These are phyloP conservation scores for Drosophila pallidifrons DNA, from an alignment of 1,140 invertebrate species.

Conservation along the genomic window DNA sequence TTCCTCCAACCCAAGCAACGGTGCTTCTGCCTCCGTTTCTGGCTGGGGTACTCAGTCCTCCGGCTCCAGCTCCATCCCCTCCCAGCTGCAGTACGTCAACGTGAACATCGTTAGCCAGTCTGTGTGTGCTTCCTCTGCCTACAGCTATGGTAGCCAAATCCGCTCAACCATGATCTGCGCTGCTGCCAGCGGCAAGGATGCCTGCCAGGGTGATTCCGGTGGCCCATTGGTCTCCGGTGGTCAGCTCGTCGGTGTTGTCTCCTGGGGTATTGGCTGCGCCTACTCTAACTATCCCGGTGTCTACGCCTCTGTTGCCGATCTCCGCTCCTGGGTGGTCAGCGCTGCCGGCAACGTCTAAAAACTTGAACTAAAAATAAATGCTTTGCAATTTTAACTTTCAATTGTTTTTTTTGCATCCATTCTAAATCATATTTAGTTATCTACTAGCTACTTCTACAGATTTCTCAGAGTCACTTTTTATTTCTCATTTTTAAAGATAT, in stretches of 20 bases:
- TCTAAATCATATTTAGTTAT: too few species aligned
- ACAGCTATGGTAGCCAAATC: slow-evolving; percentile 53
- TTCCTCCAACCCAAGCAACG: slow-evolving; percentile 48
- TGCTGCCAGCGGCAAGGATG: slow-evolving; percentile 61
- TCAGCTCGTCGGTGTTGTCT: slow-evolving; percentile 86
- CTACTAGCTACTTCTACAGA: too few species aligned
- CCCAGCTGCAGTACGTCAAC: slow-evolving; percentile 56
- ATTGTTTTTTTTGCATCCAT: too few species aligned
- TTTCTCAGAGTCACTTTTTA: too few species aligned
- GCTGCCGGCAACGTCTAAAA: slow-evolving; percentile 33
- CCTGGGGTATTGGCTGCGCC: slow-evolving; percentile 88
- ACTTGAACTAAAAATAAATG: slow-evolving; percentile 18
- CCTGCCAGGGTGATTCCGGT: slow-evolving; percentile 85
- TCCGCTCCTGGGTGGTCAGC: slow-evolving; percentile 60
- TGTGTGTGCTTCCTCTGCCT: slow-evolving; percentile 5
- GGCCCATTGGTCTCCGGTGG: slow-evolving; percentile 84
- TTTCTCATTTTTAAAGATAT: too few species aligned
- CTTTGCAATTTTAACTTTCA: too few species aligned
- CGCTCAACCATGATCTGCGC: slow-evolving; percentile 85
- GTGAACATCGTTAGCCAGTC: slow-evolving; percentile 52
- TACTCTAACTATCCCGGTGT: slow-evolving; percentile 86
- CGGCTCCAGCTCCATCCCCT: slow-evolving; percentile 33
- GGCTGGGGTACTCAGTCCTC: slow-evolving; percentile 84
- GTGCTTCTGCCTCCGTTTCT: slow-evolving; percentile 69
- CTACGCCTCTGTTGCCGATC: slow-evolving; percentile 86